Evolutionary conservation across 64 coral and sea anemone genomes (phyloP).

Genomic region (Montipora foliosa): DNA sequence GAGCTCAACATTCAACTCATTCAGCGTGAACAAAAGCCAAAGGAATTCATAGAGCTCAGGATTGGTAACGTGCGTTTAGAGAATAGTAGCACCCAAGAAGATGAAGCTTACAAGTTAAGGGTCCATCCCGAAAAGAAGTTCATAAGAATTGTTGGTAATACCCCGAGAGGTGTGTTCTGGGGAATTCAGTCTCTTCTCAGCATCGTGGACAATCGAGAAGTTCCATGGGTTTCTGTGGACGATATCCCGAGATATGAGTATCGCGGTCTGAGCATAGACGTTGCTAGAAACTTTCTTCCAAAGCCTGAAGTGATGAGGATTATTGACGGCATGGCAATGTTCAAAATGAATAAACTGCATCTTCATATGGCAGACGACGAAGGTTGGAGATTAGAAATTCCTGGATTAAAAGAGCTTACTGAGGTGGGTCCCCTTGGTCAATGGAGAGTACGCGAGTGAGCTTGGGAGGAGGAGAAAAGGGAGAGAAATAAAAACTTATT

Average conservation of each 20-base stretch:
- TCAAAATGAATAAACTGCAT: slow-evolving; percentile 96
- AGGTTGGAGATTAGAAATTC: slow-evolving; percentile 94
- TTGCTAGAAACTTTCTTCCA: slow-evolving; percentile 79
- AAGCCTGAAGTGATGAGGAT: slow-evolving; percentile 77
- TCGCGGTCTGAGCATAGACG: slow-evolving; percentile 86
- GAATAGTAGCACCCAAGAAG: not conserved
- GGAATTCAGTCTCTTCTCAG: slow-evolving; percentile 63
- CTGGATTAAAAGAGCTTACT: slow-evolving; percentile 84
- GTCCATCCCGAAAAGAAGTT: slow-evolving; percentile 30
- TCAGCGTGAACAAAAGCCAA: not conserved
- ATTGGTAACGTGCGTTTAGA: slow-evolving; percentile 18
- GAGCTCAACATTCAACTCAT: not conserved
- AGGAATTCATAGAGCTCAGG: slow-evolving; percentile 9
- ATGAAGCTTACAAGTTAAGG: slow-evolving; percentile 61
- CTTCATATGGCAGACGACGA: slow-evolving; percentile 94
- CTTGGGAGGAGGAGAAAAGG: too few species aligned
- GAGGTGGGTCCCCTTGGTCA: slow-evolving; percentile 17
- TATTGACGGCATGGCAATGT: slow-evolving; percentile 85
- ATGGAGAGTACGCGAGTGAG: not conserved
- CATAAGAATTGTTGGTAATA: slow-evolving; percentile 31
- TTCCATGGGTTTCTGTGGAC: slow-evolving; percentile 62
- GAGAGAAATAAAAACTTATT: not conserved
- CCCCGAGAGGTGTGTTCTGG: slow-evolving; percentile 58
- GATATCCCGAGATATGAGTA: slow-evolving; percentile 88
- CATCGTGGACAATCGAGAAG: not conserved